Conservation (phyloP, 1,140 invertebrate species). For the Coenobita brevimanus region DNA sequence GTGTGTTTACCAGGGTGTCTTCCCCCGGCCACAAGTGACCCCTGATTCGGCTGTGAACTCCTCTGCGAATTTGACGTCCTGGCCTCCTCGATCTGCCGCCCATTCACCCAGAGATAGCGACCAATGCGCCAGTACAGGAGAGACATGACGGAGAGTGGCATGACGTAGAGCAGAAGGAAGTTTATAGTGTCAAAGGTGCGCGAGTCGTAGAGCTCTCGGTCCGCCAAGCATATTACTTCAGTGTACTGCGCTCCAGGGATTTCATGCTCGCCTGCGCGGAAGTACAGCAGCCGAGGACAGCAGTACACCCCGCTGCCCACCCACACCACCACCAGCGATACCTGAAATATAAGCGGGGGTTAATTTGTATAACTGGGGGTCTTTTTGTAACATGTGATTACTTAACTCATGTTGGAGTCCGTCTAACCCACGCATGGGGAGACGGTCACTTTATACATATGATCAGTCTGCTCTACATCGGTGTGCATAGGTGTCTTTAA, state of each 20-base stretch:
- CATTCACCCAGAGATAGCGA: slow-evolving; percentile 79
- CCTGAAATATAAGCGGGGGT: slow-evolving; percentile 74
- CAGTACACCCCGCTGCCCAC: slow-evolving; percentile 84
- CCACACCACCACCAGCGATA: slow-evolving; percentile 85
- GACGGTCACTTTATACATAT: no score
- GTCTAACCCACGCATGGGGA: no score
- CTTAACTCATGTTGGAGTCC: no score
- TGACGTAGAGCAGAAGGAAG: slow-evolving; percentile 83
- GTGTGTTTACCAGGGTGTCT: no score
- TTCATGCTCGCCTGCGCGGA: slow-evolving; percentile 63
- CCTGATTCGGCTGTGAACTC: no score
- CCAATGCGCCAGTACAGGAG: slow-evolving; percentile 84
- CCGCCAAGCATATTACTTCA: slow-evolving; percentile 83
- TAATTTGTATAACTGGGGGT: no score
- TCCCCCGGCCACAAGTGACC: no score
- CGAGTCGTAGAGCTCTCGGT: slow-evolving; percentile 83
- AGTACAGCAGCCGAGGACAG: slow-evolving; percentile 80
- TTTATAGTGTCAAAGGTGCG: slow-evolving; percentile 84
- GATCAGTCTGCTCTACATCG: no score
- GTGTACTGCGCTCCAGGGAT: slow-evolving; percentile 70
- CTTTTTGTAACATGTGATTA: no score
- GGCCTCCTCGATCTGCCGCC: slow-evolving; percentile 55
- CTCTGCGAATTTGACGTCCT: no score
- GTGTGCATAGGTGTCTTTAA: no score
- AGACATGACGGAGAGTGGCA: slow-evolving; percentile 83